Evolutionary conservation across 2,888 invertebrate genomes (phyloP).

Genomic region (Sphaeridia pumilis): DNA sequence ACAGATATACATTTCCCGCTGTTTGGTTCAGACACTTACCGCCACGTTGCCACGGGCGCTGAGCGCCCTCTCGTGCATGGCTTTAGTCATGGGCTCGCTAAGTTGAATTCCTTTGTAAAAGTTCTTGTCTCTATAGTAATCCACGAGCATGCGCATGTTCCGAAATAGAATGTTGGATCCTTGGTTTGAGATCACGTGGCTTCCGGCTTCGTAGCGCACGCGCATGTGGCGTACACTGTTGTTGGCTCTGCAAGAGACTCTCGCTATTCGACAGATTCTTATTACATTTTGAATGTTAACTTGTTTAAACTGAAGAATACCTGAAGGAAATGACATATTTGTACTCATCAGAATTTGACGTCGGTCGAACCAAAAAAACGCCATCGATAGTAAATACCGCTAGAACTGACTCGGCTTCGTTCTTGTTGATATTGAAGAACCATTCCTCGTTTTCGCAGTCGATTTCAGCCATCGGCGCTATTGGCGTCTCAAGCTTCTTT

Average conservation of each 20-base stretch:
- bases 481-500: not conserved
- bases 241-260: not conserved
- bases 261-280: no score
- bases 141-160: conserved; percentile 80
- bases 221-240: conserved; percentile 41
- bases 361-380: not conserved
- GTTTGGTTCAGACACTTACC: no score
- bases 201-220: conserved; percentile 77
- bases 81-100: conserved; percentile 49
- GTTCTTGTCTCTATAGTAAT: conserved; percentile 78
- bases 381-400: not conserved
- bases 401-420: not conserved
- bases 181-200: conserved; percentile 77
- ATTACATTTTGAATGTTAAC: no score
- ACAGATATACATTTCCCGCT: no score
- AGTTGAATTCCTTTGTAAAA: conserved; percentile 83
- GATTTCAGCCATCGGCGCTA: not conserved
- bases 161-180: no score
- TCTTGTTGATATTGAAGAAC: not conserved
- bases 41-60: no score
- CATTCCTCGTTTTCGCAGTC: not conserved
- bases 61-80: not conserved
- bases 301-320: no score
- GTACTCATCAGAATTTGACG: not conserved
- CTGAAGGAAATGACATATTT: conserved; percentile 1